phyloP scores from a whole-genome alignment of 1,140 invertebrate genomes.

The Trichoplusia ni region DNA sequence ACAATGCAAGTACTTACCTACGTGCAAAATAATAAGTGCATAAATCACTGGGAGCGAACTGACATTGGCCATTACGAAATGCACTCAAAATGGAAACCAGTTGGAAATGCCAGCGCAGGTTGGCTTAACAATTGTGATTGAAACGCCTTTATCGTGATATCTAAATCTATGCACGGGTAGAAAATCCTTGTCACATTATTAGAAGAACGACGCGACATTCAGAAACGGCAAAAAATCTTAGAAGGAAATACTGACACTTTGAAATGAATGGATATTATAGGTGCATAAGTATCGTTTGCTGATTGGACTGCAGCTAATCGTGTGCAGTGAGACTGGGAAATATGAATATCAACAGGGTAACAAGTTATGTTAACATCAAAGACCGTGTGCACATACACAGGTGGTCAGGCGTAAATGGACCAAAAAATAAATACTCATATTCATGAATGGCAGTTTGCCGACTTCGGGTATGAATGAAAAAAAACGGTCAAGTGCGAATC shows the following conservation, averaged over 20 bases:
- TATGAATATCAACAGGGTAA: slow-evolving; percentile 19
- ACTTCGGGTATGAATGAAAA: slow-evolving; percentile 28
- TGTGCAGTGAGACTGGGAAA: slow-evolving; percentile 21
- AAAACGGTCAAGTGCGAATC: too few relatives aligned
- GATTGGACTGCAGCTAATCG: slow-evolving; percentile 21
- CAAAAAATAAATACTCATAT: slow-evolving; percentile 29
- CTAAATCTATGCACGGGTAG: slow-evolving; percentile 42
- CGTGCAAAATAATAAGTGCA: slow-evolving; percentile 31
- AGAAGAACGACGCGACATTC: slow-evolving; percentile 38
- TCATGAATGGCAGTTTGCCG: slow-evolving; percentile 37
- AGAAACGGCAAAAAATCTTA: too few relatives aligned
- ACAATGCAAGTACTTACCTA: background rate
- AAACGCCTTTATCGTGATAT: slow-evolving; percentile 47
- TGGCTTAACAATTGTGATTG: slow-evolving; percentile 43
- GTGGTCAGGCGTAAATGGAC: slow-evolving; percentile 28
- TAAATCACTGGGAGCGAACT: slow-evolving; percentile 29
- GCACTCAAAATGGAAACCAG: slow-evolving; percentile 47
- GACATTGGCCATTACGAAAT: slow-evolving; percentile 40
- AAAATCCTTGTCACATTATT: background rate
- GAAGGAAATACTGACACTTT: too few relatives aligned
- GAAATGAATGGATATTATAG: background rate
- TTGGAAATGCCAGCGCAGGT: slow-evolving; percentile 45
- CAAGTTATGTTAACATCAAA: slow-evolving; percentile 34
- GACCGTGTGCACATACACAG: slow-evolving; percentile 30
- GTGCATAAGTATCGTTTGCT: background rate